Percentiles rank a stretch among this genome's conserved stretches.
Evolutionary conservation across 2,888 invertebrate genomes (phyloP).

Genomic region (Eupithecia subumbrata): DNA sequence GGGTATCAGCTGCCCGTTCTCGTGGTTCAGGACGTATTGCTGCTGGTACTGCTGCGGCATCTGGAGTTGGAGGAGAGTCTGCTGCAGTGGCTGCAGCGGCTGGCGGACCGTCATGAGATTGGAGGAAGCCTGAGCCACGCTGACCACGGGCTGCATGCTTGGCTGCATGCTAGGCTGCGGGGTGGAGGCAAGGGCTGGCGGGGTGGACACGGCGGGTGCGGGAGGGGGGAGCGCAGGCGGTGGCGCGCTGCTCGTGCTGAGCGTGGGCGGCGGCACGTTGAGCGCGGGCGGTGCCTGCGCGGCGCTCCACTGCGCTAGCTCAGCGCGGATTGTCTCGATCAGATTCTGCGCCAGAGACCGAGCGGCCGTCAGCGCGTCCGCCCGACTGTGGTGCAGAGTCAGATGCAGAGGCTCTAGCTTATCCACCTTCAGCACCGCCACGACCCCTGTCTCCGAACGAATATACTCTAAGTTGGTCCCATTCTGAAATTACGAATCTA

Average conservation of each 20-base stretch:
- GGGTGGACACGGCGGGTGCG: conserved; percentile 65
- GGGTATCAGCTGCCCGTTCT: conserved; percentile 79
- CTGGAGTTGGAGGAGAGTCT: conserved; percentile 68
- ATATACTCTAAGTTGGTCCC: conserved; percentile 91
- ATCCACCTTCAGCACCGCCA: conserved; percentile 88
- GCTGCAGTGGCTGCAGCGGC: conserved; percentile 47
- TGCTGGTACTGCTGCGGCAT: conserved; percentile 73
- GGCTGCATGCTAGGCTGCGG: conserved; percentile 66
- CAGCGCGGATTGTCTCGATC: conserved; percentile 89
- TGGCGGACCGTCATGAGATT: conserved; percentile 79
- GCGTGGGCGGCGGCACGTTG: conserved; percentile 69
- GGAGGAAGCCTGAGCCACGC: conserved; percentile 69
- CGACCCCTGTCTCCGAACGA: conserved; percentile 90
- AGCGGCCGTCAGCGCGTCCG: conserved; percentile 87
- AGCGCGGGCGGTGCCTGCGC: conserved; percentile 75
- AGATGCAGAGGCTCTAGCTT: conserved; percentile 90
- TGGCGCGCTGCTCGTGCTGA: conserved; percentile 68
- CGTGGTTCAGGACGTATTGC: conserved; percentile 78
- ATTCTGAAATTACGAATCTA: conserved; percentile 68
- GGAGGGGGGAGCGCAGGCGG: conserved; percentile 66
- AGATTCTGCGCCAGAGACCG: conserved; percentile 90
- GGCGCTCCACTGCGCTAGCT: conserved; percentile 71
- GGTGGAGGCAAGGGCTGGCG: conserved; percentile 64
- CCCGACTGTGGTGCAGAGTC: conserved; percentile 89
- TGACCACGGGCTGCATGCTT: conserved; percentile 69